A percentile compares a stretch with the other conserved stretches of the same genome.
phyloP scores from a whole-genome alignment of 2,113 vertebrate species.

The Mustelus asterias region DNA sequence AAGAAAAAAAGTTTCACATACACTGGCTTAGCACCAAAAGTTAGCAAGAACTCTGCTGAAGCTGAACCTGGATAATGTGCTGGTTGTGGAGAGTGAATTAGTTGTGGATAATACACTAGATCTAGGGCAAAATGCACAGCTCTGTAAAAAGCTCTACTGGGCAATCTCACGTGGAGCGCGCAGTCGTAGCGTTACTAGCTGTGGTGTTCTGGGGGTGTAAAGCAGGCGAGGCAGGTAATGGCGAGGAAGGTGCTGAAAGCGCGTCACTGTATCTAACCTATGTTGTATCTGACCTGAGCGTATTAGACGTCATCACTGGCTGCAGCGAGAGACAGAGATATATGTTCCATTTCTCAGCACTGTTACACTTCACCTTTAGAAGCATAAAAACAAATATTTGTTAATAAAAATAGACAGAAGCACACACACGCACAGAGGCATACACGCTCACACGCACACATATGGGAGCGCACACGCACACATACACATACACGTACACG shows the following conservation, averaged over 20 bases:
- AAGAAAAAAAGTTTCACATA: not conserved
- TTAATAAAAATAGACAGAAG: not conserved
- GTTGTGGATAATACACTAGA: not conserved
- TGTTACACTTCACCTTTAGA: not conserved
- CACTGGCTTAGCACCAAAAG: not conserved
- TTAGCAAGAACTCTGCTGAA: not conserved
- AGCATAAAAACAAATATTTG: not conserved
- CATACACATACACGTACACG: not conserved
- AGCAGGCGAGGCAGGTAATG: not conserved
- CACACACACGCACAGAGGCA: not conserved
- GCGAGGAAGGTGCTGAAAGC: not conserved
- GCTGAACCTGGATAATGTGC: not conserved
- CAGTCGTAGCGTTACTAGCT: not conserved
- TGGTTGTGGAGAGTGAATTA: not conserved
- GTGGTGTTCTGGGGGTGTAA: not conserved
- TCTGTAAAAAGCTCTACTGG: not conserved
- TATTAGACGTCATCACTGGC: not conserved
- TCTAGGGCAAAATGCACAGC: not conserved
- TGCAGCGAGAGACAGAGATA: not conserved
- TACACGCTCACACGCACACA: not conserved
- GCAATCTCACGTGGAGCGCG: not conserved
- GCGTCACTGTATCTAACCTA: not conserved
- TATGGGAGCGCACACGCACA: no score
- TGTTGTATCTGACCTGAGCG: not conserved
- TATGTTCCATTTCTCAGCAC: not conserved